Conservation (phyloP, 2,888 invertebrate species). For the Cyrtodaria siliqua region DNA sequence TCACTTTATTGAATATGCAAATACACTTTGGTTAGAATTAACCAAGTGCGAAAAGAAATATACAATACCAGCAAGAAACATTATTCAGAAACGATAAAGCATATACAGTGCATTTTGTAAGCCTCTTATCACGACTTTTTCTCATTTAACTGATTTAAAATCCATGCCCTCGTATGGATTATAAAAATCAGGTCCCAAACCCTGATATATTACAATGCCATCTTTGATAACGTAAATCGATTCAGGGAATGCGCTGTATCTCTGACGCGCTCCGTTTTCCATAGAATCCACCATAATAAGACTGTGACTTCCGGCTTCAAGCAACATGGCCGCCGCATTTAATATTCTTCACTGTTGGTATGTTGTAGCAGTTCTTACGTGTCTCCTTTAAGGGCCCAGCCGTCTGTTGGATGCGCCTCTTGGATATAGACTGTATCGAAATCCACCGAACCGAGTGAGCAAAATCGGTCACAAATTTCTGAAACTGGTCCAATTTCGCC, state of each 20-base stretch:
- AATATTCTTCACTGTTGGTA: conserved; percentile 65
- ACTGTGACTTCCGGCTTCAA: conserved; percentile 43
- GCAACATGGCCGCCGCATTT: conserved; percentile 65
- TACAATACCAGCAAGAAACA: too few relatives aligned
- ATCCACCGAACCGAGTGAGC: conserved; percentile 67
- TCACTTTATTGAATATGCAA: too few relatives aligned
- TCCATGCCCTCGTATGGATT: conserved; percentile 16
- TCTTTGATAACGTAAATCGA: conserved; percentile 73
- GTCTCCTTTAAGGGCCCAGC: conserved; percentile 70
- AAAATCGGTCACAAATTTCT: conserved; percentile 68
- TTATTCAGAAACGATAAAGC: too few relatives aligned
- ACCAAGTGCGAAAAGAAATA: too few relatives aligned
- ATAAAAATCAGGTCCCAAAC: conserved; percentile 44
- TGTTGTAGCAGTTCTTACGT: conserved; percentile 69
- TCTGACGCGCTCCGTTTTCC: conserved; percentile 63
- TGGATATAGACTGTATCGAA: conserved; percentile 79
- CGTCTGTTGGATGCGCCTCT: conserved; percentile 79
- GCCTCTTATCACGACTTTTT: too few relatives aligned
- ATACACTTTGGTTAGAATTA: too few relatives aligned
- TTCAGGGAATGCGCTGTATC: conserved; percentile 74
- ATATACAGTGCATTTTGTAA: too few relatives aligned
- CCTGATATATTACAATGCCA: conserved; percentile 69
- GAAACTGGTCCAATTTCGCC: conserved; percentile 73
- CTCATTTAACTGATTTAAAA: conserved; percentile 1
- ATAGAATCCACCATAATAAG: conserved; percentile 74